Conservation (phyloP, 2,113 vertebrate species). For the Jaculus jaculus region DNA sequence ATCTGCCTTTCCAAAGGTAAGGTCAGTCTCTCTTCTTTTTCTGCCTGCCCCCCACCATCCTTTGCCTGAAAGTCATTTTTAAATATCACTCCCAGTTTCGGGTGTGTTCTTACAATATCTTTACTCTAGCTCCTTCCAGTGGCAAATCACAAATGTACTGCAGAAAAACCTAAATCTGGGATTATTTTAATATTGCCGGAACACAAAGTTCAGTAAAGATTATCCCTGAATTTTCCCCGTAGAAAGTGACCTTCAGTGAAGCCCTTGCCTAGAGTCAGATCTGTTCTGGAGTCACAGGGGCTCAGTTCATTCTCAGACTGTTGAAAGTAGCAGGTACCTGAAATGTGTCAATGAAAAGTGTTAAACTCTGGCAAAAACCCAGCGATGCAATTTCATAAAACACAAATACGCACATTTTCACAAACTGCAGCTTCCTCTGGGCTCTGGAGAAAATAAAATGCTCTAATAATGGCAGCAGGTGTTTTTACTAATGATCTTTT, state of each 20-base stretch:
- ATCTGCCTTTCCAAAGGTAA: constrained; percentile 69
- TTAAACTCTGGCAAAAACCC: background rate
- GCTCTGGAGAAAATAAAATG: background rate
- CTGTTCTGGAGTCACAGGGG: constrained; percentile 29
- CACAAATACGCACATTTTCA: background rate
- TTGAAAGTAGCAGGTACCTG: background rate
- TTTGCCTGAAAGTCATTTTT: constrained; percentile 71
- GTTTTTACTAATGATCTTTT: constrained; percentile 73
- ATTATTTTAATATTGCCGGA: constrained; percentile 40
- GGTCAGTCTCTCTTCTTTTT: constrained; percentile 12
- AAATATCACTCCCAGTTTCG: constrained; percentile 59
- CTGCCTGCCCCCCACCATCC: background rate
- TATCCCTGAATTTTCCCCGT: background rate
- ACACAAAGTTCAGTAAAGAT: background rate
- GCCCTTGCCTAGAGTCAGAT: constrained; percentile 33
- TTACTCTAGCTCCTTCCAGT: constrained; percentile 89
- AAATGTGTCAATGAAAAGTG: background rate
- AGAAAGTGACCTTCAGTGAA: background rate
- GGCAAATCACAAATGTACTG: constrained; percentile 81
- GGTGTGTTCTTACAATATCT: constrained; percentile 78
- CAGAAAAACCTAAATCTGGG: constrained; percentile 54
- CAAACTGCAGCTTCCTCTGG: constrained; percentile 17
- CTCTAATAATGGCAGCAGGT: constrained; percentile 64
- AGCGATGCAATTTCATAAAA: background rate
- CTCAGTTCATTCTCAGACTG: background rate